Evolutionary conservation across 1,140 invertebrate genomes (phyloP).

Genomic region (Spodoptera litura): DNA sequence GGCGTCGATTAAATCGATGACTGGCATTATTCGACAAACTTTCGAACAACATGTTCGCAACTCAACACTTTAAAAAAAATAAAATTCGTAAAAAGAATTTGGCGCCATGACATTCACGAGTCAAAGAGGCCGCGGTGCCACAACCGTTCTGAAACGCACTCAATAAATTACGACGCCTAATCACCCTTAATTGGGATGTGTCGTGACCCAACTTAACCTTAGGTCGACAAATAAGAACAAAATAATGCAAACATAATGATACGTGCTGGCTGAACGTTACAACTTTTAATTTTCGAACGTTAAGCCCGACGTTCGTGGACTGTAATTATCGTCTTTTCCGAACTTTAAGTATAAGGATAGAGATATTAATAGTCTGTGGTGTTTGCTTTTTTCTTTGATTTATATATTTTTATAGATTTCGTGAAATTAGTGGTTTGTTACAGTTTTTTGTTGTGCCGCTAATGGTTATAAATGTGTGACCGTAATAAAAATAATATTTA

Average conservation of each 20-base stretch:
- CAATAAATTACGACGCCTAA: constrained; percentile 83
- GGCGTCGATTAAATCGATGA: constrained; percentile 47
- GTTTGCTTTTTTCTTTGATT: constrained; percentile 81
- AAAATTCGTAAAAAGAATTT: constrained; percentile 60
- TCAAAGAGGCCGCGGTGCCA: constrained; percentile 69
- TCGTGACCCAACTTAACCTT: constrained; percentile 83
- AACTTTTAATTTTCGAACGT: constrained; percentile 83
- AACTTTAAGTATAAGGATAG: constrained; percentile 83
- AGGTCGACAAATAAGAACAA: constrained; percentile 79
- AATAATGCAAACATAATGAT: constrained; percentile 84
- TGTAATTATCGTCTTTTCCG: constrained; percentile 82
- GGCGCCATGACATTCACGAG: constrained; percentile 67
- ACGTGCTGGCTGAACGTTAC: constrained; percentile 66
- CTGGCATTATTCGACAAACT: constrained; percentile 36
- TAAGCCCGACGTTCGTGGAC: constrained; percentile 69
- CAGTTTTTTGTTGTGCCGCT: constrained; percentile 68
- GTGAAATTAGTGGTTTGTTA: constrained; percentile 77
- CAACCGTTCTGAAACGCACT: constrained; percentile 73
- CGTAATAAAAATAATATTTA: constrained; percentile 57
- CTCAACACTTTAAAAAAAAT: constrained; percentile 71
- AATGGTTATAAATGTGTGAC: constrained; percentile 79
- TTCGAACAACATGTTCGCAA: constrained; percentile 67
- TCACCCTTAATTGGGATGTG: constrained; percentile 83
- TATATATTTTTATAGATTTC: constrained; percentile 81
- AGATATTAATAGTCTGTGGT: constrained; percentile 80